Conservation (phyloP, 2,797 vertebrate genomes). For the Clarias fuscus region DNA sequence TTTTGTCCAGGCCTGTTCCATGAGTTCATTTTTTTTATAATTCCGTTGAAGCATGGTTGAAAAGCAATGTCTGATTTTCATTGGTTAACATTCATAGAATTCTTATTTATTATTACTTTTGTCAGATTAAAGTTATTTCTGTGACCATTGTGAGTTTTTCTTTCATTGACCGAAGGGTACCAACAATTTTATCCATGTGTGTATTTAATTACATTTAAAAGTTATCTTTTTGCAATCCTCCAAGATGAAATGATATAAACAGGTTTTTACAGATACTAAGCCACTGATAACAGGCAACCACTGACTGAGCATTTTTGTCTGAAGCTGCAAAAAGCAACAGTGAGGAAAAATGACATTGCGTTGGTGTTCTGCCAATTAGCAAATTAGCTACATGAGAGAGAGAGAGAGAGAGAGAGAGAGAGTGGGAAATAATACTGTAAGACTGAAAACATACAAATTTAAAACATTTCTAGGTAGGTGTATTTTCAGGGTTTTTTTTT, state of each 20-base stretch:
- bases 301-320: background rate
- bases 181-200: too few species aligned
- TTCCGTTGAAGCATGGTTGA: too few species aligned
- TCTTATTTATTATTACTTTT: too few species aligned
- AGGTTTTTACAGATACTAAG: constrained; percentile 7
- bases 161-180: too few species aligned
- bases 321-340: background rate
- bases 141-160: too few species aligned
- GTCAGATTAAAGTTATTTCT: too few species aligned
- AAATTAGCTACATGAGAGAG: background rate
- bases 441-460: background rate
- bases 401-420: background rate
- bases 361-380: constrained; percentile 9
- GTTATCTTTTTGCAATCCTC: background rate
- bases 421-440: background rate
- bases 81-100: too few species aligned
- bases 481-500: background rate
- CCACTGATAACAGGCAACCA: background rate
- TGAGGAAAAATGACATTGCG: constrained; percentile 3
- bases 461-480: background rate
- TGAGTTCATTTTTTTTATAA: too few species aligned
- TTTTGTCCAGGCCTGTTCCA: too few species aligned
- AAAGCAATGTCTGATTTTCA: too few species aligned
- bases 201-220: background rate
- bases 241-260: background rate